Base-by-base conservation (phyloP, 2,113 vertebrate species). In the Pongo pygmaeus region DNA sequence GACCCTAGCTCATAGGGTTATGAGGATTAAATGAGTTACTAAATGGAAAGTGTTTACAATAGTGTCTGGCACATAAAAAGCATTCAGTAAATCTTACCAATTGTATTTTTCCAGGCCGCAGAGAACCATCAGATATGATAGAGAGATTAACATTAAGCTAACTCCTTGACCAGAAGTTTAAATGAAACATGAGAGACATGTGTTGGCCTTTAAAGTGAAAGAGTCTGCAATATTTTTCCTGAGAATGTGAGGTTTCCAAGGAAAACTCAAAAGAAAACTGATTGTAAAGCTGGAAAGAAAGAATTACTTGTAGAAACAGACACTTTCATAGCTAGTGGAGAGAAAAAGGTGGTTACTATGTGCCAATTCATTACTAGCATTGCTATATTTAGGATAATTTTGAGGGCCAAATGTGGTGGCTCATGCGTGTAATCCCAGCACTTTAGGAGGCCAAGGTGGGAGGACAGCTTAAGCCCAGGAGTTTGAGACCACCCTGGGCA, bases 191-290 rank as follows among this genome's bases (percentile, higher is more conserved):
- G 40, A 95, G 23, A 79, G 38, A 46, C 59, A 5, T 83, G 27
- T 80, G 27, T 94, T 81, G 38, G 20, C 75, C 16, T 95, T 94
- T 80, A 91, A 90, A 78, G 23, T 93, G 40, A 94, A 96, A 95
- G n/a, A 48, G 16, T 14, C 61, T 88, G 43, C 43, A 87, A 91
- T 92, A 75, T 72, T 96, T 93, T 94, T 90, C 77, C 85, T 84
- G 18, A 95, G 23, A 16, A 23, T 92, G 27, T 87, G 25, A 95
- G 12, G 20, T 93, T 95, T 97, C 83, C 96, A 96, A 93, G 75
- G 87, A 92, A 96, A 94, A 93, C 18, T 74, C 52, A 81, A 89
- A 97, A 91, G 52, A 96, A 92, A 97, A 96, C 85, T 91, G 30
- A 96, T n/a, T 92, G 1, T 74, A 96, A 96, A 95, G 40, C n/a